Percentiles rank a stretch among this genome's conserved stretches.
Evolutionary conservation across 2,113 vertebrate species (phyloP).

Genomic region (Chiloscyllium plagiosum): DNA sequence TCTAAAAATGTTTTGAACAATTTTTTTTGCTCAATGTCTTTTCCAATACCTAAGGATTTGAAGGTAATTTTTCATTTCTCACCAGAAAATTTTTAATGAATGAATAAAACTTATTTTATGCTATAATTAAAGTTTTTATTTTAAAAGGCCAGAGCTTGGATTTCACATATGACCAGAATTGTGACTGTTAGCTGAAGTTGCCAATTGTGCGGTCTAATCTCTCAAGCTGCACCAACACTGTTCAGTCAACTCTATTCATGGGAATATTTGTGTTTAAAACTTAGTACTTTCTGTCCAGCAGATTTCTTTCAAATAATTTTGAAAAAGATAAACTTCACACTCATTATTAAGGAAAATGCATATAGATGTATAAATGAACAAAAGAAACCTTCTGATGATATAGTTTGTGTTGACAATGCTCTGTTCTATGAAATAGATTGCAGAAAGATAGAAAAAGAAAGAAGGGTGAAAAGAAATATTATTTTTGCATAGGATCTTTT

Average conservation of each 20-base stretch:
- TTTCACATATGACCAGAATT: constrained; percentile 8
- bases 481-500: neutral
- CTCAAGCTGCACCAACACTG: neutral
- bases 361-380: neutral
- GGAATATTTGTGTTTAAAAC: neutral
- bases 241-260: neutral
- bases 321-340: neutral
- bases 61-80: neutral
- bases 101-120: neutral
- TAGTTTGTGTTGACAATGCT: neutral
- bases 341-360: neutral
- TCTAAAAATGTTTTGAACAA: neutral
- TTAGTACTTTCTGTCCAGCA: neutral
- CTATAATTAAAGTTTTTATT: no score
- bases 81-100: neutral
- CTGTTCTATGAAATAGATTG: neutral
- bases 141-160: neutral
- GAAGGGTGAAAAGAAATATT: neutral
- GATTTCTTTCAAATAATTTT: neutral
- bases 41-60: neutral
- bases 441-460: neutral
- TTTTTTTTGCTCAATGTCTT: neutral
- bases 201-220: neutral
- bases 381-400: neutral
- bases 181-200: neutral